A percentile compares a stretch with the other conserved stretches of the same genome.
These are phyloP conservation scores for Corythaixoides concolor DNA, from an alignment of 2,113 vertebrate species.

Conservation along the genomic window DNA sequence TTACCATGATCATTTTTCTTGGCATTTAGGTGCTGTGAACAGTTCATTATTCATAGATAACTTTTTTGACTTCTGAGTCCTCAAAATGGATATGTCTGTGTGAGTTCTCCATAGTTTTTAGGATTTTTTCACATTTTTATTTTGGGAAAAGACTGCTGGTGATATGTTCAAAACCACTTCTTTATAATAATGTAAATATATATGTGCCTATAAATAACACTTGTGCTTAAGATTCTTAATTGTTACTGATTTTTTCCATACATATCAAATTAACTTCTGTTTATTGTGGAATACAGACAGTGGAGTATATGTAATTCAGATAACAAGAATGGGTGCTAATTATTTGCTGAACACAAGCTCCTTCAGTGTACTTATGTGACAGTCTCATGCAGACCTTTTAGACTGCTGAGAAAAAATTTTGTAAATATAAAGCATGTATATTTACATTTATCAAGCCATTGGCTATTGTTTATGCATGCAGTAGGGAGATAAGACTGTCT, in stretches of 20 bases:
- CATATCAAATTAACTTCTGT: neutral
- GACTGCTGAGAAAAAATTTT: neutral
- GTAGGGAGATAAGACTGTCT: slow-evolving; percentile 52
- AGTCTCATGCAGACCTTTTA: neutral
- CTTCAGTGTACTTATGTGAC: neutral
- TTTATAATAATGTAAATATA: neutral
- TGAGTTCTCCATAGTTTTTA: neutral
- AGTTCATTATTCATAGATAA: slow-evolving; percentile 39
- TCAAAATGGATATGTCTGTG: slow-evolving; percentile 14
- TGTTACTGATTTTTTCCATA: neutral
- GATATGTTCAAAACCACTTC: neutral
- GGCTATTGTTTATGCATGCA: slow-evolving; percentile 69
- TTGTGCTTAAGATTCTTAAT: neutral
- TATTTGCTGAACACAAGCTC: neutral
- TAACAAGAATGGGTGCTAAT: neutral
- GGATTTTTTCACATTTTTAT: neutral
- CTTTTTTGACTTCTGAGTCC: slow-evolving; percentile 25
- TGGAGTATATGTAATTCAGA: neutral
- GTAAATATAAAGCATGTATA: slow-evolving; percentile 27
- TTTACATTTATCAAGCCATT: slow-evolving; percentile 57
- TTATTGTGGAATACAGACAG: neutral
- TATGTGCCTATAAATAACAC: neutral
- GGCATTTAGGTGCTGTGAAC: slow-evolving; percentile 66
- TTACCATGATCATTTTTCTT: slow-evolving; percentile 56
- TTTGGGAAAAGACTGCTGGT: neutral